Evolutionary conservation across 2,888 invertebrate species (phyloP), one percentile per base, ranked within the genome.

Genomic region (Panzeria rudis): DNA sequence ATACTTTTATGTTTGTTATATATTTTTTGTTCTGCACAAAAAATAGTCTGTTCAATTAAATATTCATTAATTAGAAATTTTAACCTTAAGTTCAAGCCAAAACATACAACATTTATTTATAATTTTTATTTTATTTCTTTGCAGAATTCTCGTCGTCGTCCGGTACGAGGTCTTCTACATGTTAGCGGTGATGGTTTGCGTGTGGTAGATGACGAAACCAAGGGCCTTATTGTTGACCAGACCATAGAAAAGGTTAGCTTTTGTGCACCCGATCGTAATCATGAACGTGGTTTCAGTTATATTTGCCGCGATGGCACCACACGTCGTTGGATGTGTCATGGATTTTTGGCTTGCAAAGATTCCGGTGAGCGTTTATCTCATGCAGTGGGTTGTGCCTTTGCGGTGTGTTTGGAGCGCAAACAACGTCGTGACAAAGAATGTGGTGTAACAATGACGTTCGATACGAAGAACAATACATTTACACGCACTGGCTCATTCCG

Each of bases 221-320:
- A 99, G 93, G 99, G 99, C 41, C 95, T 99, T 87, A 98, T 99
- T 88, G 99, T 99, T 47, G 99, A 99, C 93, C 99, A 99, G 93
- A 99, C 99, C 29, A 99, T 99, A 86, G 99, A 99, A 93, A 99
- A 99, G 93, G 99, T 99, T 4, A 99, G 99, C n/a, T 99, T 99
- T 93, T 99, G 99, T 93, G 99, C 99, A 8, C 99, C 99, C 1
- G 99, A 99, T 93, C 95, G 99, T 84, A 98, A 98, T 92, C 98
- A 99, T 91, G 99, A 99, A 90, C 96, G 98, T 87, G 99, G 99
- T 23, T 99, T 87, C 93, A 99, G 99, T 87, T 99, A 99, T 93
- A 99, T 99, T 87, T 99, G 99, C 92, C 95, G 99, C 83, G 99
- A 99, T 93, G 99, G 99, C 83, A 98, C 99, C 15, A 99, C 99